phyloP scores from a whole-genome alignment of 1,140 invertebrate species.

The Pachypeltis micranthus region DNA sequence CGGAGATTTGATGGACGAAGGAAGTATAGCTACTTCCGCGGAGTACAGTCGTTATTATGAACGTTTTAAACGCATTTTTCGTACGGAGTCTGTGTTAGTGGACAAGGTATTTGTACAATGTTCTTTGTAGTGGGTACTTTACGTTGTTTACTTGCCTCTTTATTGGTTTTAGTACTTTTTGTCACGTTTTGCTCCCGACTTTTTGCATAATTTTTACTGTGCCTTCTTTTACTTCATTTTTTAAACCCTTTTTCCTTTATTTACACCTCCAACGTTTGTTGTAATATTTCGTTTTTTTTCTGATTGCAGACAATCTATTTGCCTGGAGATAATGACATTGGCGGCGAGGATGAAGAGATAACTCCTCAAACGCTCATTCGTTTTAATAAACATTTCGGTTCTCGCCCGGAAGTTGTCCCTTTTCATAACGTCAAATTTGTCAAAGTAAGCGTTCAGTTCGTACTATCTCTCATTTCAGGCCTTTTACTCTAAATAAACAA shows the following conservation, averaged over 20 bases:
- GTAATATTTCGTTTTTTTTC: slow-evolving; percentile 12
- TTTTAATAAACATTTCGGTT: slow-evolving; percentile 64
- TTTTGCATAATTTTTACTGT: no score
- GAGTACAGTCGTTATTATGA: slow-evolving; percentile 57
- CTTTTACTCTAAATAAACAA: no score
- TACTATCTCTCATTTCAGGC: background rate
- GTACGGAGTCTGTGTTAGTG: slow-evolving; percentile 20
- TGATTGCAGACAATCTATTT: slow-evolving; percentile 64
- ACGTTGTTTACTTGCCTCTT: no score
- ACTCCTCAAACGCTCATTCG: slow-evolving; percentile 56
- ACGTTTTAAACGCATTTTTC: slow-evolving; percentile 58
- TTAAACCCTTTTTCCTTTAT: no score
- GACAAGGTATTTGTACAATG: slow-evolving; percentile 13
- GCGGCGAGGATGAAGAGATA: slow-evolving; percentile 77
- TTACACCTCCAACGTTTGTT: no score
- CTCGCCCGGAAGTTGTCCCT: slow-evolving; percentile 46
- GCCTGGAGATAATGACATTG: slow-evolving; percentile 91
- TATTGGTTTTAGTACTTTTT: no score
- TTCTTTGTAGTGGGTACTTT: slow-evolving; percentile 4
- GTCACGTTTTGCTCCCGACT: no score
- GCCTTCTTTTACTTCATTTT: no score
- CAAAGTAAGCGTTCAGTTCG: slow-evolving; percentile 37
- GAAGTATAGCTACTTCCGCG: slow-evolving; percentile 54
- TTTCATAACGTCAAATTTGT: slow-evolving; percentile 46
- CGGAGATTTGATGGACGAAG: slow-evolving; percentile 88